Percentiles rank a stretch among this genome's conserved stretches.
These are phyloP conservation scores for Drosophila antonietae DNA, from an alignment of 2,888 invertebrate species.

Conservation along the genomic window DNA sequence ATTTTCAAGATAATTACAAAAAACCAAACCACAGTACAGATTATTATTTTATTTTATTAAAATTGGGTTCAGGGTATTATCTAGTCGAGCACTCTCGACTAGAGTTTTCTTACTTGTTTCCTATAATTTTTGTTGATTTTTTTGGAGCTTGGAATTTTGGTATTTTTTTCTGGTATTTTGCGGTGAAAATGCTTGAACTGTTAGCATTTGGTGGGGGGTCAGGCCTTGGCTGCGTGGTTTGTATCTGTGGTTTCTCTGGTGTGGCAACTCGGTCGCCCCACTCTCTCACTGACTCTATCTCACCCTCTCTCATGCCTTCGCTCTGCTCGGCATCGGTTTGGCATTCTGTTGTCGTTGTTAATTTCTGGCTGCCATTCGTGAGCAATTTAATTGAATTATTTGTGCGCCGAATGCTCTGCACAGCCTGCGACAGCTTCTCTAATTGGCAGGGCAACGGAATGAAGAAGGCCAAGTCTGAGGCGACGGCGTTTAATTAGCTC, in stretches of 20 bases:
- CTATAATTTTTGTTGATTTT: not conserved
- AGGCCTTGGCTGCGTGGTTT: conserved; percentile 46
- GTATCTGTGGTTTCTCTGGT: conserved; percentile 47
- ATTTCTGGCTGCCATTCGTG: conserved; percentile 42
- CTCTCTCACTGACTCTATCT: not conserved
- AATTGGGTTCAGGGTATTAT: too few species aligned
- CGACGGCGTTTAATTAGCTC: conserved; percentile 71
- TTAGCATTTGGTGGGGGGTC: conserved; percentile 24
- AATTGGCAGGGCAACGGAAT: conserved; percentile 61
- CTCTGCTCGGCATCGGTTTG: not conserved
- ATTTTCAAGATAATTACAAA: too few species aligned
- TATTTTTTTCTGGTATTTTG: conserved; percentile 31
- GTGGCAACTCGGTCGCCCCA: conserved; percentile 7
- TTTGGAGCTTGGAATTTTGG: not conserved
- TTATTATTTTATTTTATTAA: too few species aligned
- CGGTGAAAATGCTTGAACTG: conserved; percentile 19
- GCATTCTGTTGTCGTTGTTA: conserved; percentile 17
- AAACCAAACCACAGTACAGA: too few species aligned
- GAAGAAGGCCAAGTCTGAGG: conserved; percentile 39
- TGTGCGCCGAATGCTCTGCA: conserved; percentile 47
- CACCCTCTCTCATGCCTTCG: not conserved
- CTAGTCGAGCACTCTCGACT: too few species aligned
- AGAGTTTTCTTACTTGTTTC: not conserved
- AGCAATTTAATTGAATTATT: conserved; percentile 76
- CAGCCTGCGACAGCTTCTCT: conserved; percentile 67